Evolutionary conservation across 2,113 vertebrate species (phyloP), one percentile per base, ranked within the genome.

Genomic region (Dicerorhinus sumatrensis): DNA sequence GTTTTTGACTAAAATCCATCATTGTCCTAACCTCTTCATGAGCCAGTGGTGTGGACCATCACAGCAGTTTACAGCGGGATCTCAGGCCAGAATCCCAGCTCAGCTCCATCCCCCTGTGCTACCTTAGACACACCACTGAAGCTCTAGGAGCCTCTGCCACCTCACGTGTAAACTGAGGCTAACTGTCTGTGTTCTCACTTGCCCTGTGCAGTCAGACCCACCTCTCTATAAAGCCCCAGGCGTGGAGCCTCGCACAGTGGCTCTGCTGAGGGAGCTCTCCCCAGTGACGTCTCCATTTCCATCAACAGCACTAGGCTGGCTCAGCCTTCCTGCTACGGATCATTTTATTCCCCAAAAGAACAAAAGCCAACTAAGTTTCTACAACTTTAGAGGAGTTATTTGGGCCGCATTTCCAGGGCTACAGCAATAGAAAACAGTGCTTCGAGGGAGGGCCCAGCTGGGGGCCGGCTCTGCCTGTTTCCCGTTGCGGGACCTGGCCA

Each of bases 181-280:
- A 21, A 11, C 4, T 20, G 67, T 3, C 48, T 67, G 7, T 0
- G 12, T 11, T 5, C 12, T 51, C 62, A n/a, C 51, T 4, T 14
- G n/a, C 23, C 0, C 33, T 2, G 5, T 0, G 18, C 25, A 12
- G 17, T 11, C 25, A 87, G 88, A 36, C 7, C 3, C 31, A 0
- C 60, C 33, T 58, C 6, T 56, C 46, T 13, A 23, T 4, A 56
- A 12, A 10, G 54, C 17, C 1, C n/a, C 76, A 18, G 58, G 69
- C 72, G 20, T 0, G 2, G 29, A 82, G 51, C 56, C 48, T 3
- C 2, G 36, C n/a, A 1, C 6, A 54, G 3, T 0, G 23, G 0
- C 1, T 8, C 20, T 9, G 60, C 8, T 1, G 20, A 51, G 27
- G 46, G n/a, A 10, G 31, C 31, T 9, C 10, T 2, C 14, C 65